Conservation (phyloP, 2,113 vertebrate species). For the Toxostoma redivivum region DNA sequence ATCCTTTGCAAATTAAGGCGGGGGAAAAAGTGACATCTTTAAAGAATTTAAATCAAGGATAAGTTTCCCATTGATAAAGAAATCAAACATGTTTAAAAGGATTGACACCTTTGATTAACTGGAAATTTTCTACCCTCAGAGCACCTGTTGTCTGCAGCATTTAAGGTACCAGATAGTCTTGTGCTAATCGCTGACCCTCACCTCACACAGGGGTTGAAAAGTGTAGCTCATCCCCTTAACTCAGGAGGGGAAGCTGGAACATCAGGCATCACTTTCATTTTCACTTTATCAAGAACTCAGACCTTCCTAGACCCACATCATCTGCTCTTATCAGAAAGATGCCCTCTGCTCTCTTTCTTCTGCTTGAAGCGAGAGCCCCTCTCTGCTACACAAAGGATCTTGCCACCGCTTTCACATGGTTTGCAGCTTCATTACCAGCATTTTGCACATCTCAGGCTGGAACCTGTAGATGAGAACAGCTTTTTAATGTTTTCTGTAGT, state of each 20-base stretch:
- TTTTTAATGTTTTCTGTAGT: slow-evolving; percentile 77
- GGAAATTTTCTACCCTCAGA: not conserved
- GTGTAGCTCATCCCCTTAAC: not conserved
- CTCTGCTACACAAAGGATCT: not conserved
- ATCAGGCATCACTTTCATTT: not conserved
- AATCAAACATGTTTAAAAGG: not conserved
- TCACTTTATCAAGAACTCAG: not conserved
- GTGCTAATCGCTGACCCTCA: not conserved
- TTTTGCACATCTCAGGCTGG: slow-evolving; percentile 29
- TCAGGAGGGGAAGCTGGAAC: not conserved
- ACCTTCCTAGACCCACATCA: not conserved
- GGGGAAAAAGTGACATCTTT: not conserved
- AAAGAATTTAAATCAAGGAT: not conserved
- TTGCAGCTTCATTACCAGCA: slow-evolving; percentile 29
- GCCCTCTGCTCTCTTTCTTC: not conserved
- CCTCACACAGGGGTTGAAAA: not conserved
- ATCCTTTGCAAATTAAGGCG: not conserved
- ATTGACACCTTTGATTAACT: not conserved
- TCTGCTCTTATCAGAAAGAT: not conserved
- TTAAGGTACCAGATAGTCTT: not conserved
- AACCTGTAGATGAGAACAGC: slow-evolving; percentile 73
- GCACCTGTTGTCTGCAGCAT: not conserved
- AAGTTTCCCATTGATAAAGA: not conserved
- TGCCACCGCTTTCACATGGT: not conserved
- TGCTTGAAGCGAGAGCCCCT: not conserved